Base-by-base conservation (phyloP, 1,140 invertebrate genomes). In the Drosophila pseudoananassae region DNA sequence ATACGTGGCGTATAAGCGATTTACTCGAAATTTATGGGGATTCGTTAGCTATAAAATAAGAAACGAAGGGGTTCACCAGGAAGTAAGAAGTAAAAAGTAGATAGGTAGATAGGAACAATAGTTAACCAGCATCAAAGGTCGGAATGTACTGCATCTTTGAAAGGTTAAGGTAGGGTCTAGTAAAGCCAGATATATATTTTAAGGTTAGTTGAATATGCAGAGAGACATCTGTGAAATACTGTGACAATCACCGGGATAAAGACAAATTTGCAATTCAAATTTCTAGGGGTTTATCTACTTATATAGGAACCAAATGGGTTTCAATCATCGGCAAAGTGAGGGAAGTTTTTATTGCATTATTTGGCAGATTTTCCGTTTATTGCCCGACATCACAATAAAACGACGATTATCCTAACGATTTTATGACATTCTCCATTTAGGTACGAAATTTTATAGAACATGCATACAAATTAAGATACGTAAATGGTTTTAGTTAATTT, bases 401-500 rank as follows among this genome's bases (percentile, higher is more conserved):
- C 29, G 51, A 75, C 79, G 74, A 75, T 78, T 63, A 70, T 52
- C 70, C 74, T 66, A 70, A 78, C 79, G 74, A 78, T 70, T 82
- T 82, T 69, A 74, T 60, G 58, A 40, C 55, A 60, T 45, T 53
- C 45, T 15, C 54, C 47, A 58, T 63, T 78, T 74, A 59, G 70
- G 12, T 60, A 75, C 54, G 56, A 61, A 76, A 65, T 77, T 83
- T 40, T 43, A 33, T 57, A 60, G 25, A 47, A 57, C 29, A 46
- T 46, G 20, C 51, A 49, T 49, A 61, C 27, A 57, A 72, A 77
- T 54, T 63, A 59, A 58, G 53, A 61, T 79, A 77, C 64, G 64
- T 78, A 60, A 60, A 69, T 68, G 63, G 68, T 81, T 80, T 84
- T 82, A 87, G 75, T 59, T 87, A 87, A 88, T 71, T 85, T 87